A percentile compares a stretch with the other conserved stretches of the same genome.
phyloP scores from a whole-genome alignment of 2,113 vertebrate species.

The Sceloporus tristichus region DNA sequence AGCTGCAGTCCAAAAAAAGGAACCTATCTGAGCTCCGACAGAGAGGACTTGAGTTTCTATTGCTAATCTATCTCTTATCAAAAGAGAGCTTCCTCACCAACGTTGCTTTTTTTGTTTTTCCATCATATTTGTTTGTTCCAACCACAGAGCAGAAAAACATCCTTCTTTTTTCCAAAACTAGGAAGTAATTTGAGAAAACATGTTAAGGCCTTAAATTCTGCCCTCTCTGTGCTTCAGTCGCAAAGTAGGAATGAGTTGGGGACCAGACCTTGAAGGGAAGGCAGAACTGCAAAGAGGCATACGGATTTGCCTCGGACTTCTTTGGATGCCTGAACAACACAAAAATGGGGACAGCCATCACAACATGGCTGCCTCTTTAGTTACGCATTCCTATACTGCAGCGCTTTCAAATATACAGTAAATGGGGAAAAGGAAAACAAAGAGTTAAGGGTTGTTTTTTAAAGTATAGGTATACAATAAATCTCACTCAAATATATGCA shows the following conservation, averaged over 20 bases:
- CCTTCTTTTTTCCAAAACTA: slow-evolving; percentile 16
- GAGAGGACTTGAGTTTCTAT: neutral
- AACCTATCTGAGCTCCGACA: too few relatives aligned
- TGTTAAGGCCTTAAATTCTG: fast-evolving
- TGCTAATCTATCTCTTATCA: neutral
- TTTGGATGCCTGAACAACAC: slow-evolving; percentile 20
- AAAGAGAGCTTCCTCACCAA: neutral
- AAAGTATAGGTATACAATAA: slow-evolving; percentile 55
- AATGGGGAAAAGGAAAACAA: neutral
- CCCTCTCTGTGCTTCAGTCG: neutral
- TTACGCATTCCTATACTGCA: neutral
- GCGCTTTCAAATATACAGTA: slow-evolving; percentile 49
- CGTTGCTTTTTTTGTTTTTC: neutral
- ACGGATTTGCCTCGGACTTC: slow-evolving; percentile 1
- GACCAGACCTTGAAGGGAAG: neutral
- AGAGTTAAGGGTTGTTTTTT: neutral
- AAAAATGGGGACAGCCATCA: neutral
- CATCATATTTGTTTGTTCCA: slow-evolving; percentile 32
- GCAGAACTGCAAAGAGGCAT: slow-evolving; percentile 35
- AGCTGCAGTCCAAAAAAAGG: too few relatives aligned
- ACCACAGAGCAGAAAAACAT: neutral
- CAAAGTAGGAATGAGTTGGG: neutral
- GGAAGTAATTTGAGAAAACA: fast-evolving
- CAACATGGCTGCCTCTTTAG: neutral
- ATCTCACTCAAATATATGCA: slow-evolving; percentile 53